These are phyloP conservation scores for Varroa destructor DNA, from an alignment of 1,140 invertebrate species.

Conservation along the genomic window DNA sequence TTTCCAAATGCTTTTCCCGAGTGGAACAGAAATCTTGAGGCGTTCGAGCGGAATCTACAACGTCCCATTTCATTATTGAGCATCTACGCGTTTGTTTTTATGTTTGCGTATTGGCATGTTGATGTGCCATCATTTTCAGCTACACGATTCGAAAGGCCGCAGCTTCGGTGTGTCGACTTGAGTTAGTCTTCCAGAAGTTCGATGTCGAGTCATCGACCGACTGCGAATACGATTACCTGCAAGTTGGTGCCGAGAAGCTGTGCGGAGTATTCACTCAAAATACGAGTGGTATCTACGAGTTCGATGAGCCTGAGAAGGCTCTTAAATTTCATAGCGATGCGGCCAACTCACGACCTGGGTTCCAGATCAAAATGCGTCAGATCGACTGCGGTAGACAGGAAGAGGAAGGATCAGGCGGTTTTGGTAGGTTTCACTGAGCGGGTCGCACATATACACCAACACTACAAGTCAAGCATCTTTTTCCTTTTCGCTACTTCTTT, in stretches of 20 bases:
- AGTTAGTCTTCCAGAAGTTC: slow-evolving; percentile 36
- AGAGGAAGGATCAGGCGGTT: slow-evolving; percentile 15
- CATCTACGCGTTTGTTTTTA: no score
- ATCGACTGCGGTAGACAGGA: slow-evolving; percentile 31
- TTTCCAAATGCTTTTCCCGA: no score
- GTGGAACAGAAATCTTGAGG: no score
- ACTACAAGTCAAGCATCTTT: not conserved
- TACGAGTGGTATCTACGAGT: slow-evolving; percentile 33
- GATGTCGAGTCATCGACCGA: slow-evolving; percentile 34
- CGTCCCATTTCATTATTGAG: no score
- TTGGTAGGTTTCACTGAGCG: not conserved
- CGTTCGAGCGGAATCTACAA: no score
- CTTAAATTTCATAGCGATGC: slow-evolving; percentile 33
- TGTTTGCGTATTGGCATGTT: not conserved
- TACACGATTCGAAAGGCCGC: slow-evolving; percentile 31
- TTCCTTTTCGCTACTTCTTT: not conserved
- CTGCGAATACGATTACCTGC: slow-evolving; percentile 35
- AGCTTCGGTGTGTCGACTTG: slow-evolving; percentile 33
- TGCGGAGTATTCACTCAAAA: slow-evolving; percentile 34
- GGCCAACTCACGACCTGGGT: slow-evolving; percentile 32
- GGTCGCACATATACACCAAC: not conserved
- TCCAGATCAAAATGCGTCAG: slow-evolving; percentile 34
- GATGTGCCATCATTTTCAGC: not conserved
- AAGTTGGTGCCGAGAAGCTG: slow-evolving; percentile 32
- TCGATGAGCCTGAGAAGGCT: slow-evolving; percentile 31